phyloP scores from a whole-genome alignment of 2,113 vertebrate species.

The Saccopteryx bilineata region DNA sequence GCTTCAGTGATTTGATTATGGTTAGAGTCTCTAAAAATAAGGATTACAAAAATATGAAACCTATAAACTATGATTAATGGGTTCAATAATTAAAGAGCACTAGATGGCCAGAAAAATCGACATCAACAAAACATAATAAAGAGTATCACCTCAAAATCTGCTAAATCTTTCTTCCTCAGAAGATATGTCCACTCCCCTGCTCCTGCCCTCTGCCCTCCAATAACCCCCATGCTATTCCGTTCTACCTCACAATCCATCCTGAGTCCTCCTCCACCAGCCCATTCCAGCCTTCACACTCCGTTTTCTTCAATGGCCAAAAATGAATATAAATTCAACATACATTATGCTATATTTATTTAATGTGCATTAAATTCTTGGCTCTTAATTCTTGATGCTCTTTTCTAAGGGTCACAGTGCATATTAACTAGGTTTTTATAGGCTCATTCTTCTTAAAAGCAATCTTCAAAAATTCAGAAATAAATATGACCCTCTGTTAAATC shows the following conservation, averaged over 20 bases:
- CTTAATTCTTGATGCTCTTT: background rate
- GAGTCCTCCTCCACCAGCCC: background rate
- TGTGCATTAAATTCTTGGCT: background rate
- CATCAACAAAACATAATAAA: background rate
- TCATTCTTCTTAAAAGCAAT: slow-evolving; percentile 37
- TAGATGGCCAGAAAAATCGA: background rate
- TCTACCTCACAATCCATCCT: background rate
- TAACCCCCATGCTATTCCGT: too few species aligned
- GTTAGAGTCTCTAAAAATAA: slow-evolving; percentile 23
- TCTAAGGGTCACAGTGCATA: background rate
- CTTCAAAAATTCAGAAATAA: slow-evolving; percentile 43
- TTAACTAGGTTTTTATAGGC: background rate
- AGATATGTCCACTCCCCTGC: rapidly evolving
- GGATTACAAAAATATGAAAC: slow-evolving; percentile 2
- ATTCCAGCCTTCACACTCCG: background rate
- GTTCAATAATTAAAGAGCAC: background rate
- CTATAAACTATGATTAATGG: background rate
- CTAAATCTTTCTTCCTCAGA: background rate
- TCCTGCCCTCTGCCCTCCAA: background rate
- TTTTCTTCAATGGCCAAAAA: background rate
- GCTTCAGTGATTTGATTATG: slow-evolving; percentile 24
- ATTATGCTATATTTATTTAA: background rate
- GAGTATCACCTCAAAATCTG: background rate
- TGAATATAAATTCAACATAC: background rate
- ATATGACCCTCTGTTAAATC: background rate